Evolutionary conservation across 2,113 vertebrate species (phyloP), one percentile per base, ranked within the genome.

Genomic region (Esox niger): DNA sequence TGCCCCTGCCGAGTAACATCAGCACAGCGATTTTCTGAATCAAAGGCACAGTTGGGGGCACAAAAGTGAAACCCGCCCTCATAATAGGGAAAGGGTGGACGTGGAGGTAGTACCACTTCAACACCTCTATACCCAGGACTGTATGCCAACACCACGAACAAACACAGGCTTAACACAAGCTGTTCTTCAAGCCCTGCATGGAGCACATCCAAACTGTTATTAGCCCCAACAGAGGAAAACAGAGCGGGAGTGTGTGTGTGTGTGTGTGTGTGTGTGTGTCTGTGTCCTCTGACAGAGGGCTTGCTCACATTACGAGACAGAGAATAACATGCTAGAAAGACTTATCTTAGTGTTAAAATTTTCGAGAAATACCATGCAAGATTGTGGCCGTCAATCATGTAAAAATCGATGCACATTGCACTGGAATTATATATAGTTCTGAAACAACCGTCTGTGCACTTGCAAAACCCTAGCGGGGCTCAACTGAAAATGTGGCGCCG

Each of bases 191-290:
- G 69, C 71, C 73, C 70, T 60, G 66, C 72, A 68, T 74, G 71
- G 82, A 84, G 79, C 74, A 61, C 66, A 72, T 73, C 79, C 79
- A 70, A 79, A 70, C 29, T 75, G 82, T 83, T 76, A 84, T 83
- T 86, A 84, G n/a, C 6, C 64, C 43, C 43, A 47, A 17, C 43
- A 49, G 27, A 30, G 63, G 10, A 15, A 26, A 13, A 81, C 82
- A 66, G 73, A 47, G 65, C 65, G 47, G 67, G 77, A 75, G 76
- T 73, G 68, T 15, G 66, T 43, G 74, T 32, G 35, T 17, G 35
- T 32, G 55, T n/a, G 73, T n/a, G n/a, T n/a, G 76, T 73, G 68
- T 15, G 66, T 43, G 74, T 32, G 76, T 73, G 68, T 15, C 64
- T 43, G 74, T 32, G n/a, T n/a, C n/a, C n/a, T n/a, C n/a, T n/a